Evolutionary conservation across 2,888 invertebrate species (phyloP).

Genomic region (Nephrotoma flavescens): DNA sequence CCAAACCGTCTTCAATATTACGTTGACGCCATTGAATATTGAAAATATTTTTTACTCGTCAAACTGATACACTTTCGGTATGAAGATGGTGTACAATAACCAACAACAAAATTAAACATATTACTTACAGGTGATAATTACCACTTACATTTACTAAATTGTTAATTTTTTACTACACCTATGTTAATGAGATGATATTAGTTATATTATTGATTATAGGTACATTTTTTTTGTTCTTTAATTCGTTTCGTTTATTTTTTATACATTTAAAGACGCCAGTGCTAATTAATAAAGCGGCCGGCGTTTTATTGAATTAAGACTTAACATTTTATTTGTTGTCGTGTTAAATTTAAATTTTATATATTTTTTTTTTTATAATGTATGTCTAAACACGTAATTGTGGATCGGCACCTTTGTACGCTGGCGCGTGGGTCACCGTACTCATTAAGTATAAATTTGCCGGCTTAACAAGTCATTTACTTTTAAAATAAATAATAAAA

Average conservation of each 20-base stretch:
- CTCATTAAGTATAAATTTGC: no score
- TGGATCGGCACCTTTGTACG: no score
- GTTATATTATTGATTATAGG: not conserved
- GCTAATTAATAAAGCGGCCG: not conserved
- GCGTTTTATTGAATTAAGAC: not conserved
- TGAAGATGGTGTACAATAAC: not conserved
- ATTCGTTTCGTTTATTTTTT: not conserved
- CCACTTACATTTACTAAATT: not conserved
- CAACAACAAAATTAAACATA: not conserved
- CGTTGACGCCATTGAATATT: not conserved
- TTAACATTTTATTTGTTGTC: no score
- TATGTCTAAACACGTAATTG: no score
- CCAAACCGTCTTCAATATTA: not conserved
- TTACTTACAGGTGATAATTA: not conserved
- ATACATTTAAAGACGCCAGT: not conserved
- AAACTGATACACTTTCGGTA: not conserved
- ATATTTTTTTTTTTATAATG: no score
- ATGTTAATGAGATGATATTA: not conserved
- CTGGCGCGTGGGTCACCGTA: no score
- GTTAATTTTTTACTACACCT: not conserved
- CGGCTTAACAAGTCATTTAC: no score
- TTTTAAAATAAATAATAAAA: no score
- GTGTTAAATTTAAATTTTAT: not conserved
- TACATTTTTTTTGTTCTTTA: not conserved
- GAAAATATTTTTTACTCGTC: not conserved